These are phyloP conservation scores for Schrankia costaestrigalis DNA, from an alignment of 2,888 invertebrate species.

Conservation along the genomic window DNA sequence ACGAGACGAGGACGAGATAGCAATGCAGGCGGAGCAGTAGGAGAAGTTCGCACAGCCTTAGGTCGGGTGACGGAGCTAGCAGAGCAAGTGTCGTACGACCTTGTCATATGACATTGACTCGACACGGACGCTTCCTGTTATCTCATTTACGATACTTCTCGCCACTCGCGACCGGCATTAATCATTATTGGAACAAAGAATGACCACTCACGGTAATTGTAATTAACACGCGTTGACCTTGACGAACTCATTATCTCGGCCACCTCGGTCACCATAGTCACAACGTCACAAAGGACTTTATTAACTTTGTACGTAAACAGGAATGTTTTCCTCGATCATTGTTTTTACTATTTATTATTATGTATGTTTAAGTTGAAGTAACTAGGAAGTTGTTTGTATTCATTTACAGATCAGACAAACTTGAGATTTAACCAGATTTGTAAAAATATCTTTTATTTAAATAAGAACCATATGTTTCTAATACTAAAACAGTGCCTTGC, in stretches of 20 bases:
- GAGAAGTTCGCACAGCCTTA: too few species aligned
- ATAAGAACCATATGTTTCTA: too few species aligned
- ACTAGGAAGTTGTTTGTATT: constrained; percentile 45
- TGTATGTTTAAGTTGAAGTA: constrained; percentile 37
- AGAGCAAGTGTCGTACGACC: constrained; percentile 43
- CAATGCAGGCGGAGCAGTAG: neutral
- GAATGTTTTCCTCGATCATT: constrained; percentile 69
- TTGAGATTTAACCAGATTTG: constrained; percentile 4
- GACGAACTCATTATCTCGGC: constrained; percentile 52
- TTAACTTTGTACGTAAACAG: constrained; percentile 53
- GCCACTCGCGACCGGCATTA: constrained; percentile 70
- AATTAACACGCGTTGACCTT: constrained; percentile 73
- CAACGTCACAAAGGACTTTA: constrained; percentile 69
- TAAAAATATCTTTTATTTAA: too few species aligned
- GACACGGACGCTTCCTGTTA: constrained; percentile 75
- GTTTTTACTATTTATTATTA: constrained; percentile 57
- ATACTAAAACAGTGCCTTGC: too few species aligned
- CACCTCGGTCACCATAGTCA: constrained; percentile 51
- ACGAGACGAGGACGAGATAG: too few species aligned
- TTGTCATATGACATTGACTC: constrained; percentile 71
- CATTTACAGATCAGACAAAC: constrained; percentile 1
- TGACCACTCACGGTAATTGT: constrained; percentile 79
- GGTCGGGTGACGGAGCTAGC: constrained; percentile 21
- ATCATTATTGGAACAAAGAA: constrained; percentile 80
- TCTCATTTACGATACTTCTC: constrained; percentile 72